Conservation (phyloP, 2,888 invertebrate species). For the Oscheius myriophilus region DNA sequence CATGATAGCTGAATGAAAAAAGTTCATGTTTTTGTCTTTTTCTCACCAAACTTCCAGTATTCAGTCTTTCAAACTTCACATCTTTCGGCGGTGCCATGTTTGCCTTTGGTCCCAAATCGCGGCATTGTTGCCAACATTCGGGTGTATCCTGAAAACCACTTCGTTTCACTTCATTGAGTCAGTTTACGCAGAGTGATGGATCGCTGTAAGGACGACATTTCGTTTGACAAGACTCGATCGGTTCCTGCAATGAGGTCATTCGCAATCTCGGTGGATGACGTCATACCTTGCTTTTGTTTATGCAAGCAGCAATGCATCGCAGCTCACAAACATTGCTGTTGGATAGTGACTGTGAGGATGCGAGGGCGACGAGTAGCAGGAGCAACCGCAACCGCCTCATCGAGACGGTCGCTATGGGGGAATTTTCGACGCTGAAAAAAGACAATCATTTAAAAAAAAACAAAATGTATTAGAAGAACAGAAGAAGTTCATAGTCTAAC, state of each 20-base stretch:
- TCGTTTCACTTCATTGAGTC: background rate
- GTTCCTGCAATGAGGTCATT: conserved; percentile 17
- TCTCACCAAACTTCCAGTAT: conserved; percentile 2
- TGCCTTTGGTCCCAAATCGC: conserved; percentile 22
- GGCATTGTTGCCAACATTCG: conserved; percentile 40
- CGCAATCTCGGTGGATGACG: background rate
- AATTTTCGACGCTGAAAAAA: background rate
- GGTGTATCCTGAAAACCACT: conserved; percentile 26
- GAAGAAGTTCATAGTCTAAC: no score
- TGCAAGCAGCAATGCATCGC: conserved; percentile 44
- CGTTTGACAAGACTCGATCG: conserved; percentile 33
- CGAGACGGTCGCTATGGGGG: conserved; percentile 4
- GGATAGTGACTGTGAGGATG: conserved; percentile 29
- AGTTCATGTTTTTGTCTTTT: conserved; percentile 11
- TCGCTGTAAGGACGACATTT: conserved; percentile 34
- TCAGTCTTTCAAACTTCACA: conserved; percentile 15
- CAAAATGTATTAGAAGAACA: background rate
- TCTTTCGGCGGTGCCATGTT: conserved; percentile 30
- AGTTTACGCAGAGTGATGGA: conserved; percentile 41
- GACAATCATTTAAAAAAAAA: background rate
- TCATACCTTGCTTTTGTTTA: conserved; percentile 35
- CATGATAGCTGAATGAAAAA: conserved; percentile 30
- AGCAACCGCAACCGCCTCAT: conserved; percentile 23
- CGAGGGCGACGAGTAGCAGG: conserved; percentile 5
- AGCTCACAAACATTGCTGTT: conserved; percentile 37